Evolutionary conservation across 2,113 vertebrate genomes (phyloP).

Genomic region (Danio rerio): DNA sequence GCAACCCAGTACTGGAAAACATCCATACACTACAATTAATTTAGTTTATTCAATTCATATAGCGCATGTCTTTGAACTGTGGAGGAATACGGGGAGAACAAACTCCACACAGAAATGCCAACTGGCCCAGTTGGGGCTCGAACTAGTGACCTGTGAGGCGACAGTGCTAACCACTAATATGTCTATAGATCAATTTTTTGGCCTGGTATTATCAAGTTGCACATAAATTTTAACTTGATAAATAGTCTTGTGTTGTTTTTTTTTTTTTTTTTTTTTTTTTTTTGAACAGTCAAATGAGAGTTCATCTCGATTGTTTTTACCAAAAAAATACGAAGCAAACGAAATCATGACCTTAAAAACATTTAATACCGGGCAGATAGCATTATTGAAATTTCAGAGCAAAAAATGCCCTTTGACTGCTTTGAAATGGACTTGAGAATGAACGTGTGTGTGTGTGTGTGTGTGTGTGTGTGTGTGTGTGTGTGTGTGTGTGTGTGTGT

Average conservation of each 20-base stretch:
- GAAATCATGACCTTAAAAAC: not conserved
- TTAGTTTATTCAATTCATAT: no score
- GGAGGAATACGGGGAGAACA: no score
- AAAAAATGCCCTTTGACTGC: not conserved
- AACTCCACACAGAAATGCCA: no score
- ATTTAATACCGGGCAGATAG: not conserved
- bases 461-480: conserved; percentile 28
- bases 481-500: conserved; percentile 38
- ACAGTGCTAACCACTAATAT: no score
- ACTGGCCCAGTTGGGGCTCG: no score
- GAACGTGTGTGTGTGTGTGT: conserved; percentile 41
- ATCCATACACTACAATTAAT: no score
- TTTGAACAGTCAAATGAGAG: not conserved
- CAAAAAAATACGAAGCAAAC: not conserved
- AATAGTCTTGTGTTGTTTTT: not conserved
- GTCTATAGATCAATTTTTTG: no score
- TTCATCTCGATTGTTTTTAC: not conserved
- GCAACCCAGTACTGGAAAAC: no score
- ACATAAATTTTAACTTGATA: no score
- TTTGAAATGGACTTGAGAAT: conserved; percentile 38
- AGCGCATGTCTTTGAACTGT: no score
- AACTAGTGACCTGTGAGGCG: no score
- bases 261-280: not conserved
- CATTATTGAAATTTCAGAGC: not conserved
- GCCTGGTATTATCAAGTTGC: no score